Evolutionary conservation across 1,140 invertebrate species (phyloP), one percentile per base, ranked within the genome.

Genomic region (Drosophila pseudoobscura): DNA sequence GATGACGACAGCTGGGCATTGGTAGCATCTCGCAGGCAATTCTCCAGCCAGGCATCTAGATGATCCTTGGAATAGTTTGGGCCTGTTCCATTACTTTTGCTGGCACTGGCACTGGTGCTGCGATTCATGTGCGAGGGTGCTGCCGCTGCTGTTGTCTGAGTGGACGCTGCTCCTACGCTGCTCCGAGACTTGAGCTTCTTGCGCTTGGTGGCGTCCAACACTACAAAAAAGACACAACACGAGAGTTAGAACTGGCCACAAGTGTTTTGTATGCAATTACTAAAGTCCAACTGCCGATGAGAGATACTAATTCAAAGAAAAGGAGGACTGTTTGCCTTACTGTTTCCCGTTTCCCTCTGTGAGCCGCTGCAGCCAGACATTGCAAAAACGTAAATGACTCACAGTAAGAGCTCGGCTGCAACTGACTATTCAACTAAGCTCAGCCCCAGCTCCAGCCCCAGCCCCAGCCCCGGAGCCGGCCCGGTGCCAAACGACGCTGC

Each of bases 31-130:
- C 90, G 68, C 20, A 91, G 70, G 24, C 90, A 91, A 49, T 75
- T 91, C 68, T 91, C 90, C 22, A 91, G 72, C 90, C 90, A 91
- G 2, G 84, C 88, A 64, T 91, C 90, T 41, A 91, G 57, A 63
- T 91, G 89, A 63, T 91, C 90, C 74, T 90, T 90, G 47, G 80
- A 74, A 64, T 90, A 91, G 62, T 31, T 80, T 35, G n/a, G 44
- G 0, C 46, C 52, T 15, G 63, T 58, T 17, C 49, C 62, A 58
- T 73, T 72, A 15, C 59, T 63, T 57, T 71, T 59, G 17, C 61
- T 52, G 47, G 46, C 60, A 17, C 53, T 66, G 43, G 29, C 45
- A 22, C 17, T 13, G 65, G 9, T 55, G 69, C 35, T 13, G 4
- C 35, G 35, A 39, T 13, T 39, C 11, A 11, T 39, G 35, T 39